phyloP scores from a whole-genome alignment of 2,113 vertebrate species.

The Xerus inauris region DNA sequence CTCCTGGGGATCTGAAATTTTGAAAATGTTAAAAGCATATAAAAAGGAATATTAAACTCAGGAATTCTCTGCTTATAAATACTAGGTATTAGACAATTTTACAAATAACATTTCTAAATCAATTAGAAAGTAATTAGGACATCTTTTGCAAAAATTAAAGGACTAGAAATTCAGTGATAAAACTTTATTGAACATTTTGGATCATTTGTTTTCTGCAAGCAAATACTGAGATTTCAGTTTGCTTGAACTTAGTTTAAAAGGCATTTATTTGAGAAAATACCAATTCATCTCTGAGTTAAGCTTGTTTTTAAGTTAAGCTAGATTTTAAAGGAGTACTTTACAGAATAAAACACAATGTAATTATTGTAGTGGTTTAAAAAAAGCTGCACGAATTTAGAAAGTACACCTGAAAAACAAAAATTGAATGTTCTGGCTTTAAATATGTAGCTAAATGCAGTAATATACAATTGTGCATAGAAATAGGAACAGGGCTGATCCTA shows the following conservation, averaged over 20 bases:
- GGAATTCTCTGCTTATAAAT: background rate
- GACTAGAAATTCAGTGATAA: background rate
- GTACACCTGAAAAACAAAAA: constrained; percentile 64
- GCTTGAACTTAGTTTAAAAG: constrained; percentile 10
- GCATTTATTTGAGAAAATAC: constrained; percentile 26
- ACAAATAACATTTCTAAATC: background rate
- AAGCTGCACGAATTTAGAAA: background rate
- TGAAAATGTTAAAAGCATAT: background rate
- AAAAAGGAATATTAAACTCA: background rate
- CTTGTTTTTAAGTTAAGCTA: constrained; percentile 25
- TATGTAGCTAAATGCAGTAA: constrained; percentile 67
- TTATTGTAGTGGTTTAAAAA: background rate
- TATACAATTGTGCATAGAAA: constrained; percentile 73
- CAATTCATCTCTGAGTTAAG: background rate
- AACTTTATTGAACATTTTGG: background rate
- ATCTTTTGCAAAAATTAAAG: constrained; percentile 6
- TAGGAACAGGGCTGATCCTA: constrained; percentile 70
- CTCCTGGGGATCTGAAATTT: background rate
- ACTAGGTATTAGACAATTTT: background rate
- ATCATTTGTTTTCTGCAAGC: background rate
- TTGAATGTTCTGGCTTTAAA: constrained; percentile 50
- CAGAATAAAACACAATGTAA: background rate
- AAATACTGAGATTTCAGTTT: constrained; percentile 3
- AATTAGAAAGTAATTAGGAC: background rate
- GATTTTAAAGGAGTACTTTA: background rate